These are phyloP conservation scores for Thryonomys swinderianus DNA, from an alignment of 2,113 vertebrate species.

Conservation along the genomic window DNA sequence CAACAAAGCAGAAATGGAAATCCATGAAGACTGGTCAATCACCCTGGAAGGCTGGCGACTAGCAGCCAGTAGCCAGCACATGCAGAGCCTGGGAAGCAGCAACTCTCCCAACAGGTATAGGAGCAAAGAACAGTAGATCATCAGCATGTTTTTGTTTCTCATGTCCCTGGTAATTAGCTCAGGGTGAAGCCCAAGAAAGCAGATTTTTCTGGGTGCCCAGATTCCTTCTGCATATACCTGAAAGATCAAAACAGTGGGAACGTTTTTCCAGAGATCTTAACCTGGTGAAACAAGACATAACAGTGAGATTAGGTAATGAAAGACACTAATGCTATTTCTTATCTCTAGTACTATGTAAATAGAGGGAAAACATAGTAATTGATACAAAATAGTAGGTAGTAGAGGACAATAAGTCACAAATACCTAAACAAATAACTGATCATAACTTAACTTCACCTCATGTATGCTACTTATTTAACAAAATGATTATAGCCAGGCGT, in stretches of 20 bases:
- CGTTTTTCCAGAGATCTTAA: neutral
- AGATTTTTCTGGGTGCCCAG: neutral
- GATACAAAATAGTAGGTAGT: neutral
- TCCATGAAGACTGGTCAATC: neutral
- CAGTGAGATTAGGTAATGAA: slow-evolving; percentile 32
- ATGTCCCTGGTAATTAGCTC: neutral
- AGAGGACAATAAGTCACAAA: neutral
- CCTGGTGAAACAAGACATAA: neutral
- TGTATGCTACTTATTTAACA: neutral
- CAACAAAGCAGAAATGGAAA: neutral
- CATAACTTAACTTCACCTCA: neutral
- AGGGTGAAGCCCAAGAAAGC: neutral
- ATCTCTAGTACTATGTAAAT: neutral
- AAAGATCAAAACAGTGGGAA: neutral
- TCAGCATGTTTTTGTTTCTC: neutral
- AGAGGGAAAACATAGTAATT: neutral
- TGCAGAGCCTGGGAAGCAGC: neutral
- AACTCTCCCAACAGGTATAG: neutral
- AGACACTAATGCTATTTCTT: neutral
- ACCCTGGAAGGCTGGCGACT: neutral
- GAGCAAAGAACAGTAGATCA: neutral
- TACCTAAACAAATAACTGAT: neutral
- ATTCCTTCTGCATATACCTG: neutral
- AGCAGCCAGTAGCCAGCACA: neutral
- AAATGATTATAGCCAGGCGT: too few relatives aligned